Evolutionary conservation across 2,888 invertebrate species (phyloP).

Genomic region (Digitonthophagus gazella): DNA sequence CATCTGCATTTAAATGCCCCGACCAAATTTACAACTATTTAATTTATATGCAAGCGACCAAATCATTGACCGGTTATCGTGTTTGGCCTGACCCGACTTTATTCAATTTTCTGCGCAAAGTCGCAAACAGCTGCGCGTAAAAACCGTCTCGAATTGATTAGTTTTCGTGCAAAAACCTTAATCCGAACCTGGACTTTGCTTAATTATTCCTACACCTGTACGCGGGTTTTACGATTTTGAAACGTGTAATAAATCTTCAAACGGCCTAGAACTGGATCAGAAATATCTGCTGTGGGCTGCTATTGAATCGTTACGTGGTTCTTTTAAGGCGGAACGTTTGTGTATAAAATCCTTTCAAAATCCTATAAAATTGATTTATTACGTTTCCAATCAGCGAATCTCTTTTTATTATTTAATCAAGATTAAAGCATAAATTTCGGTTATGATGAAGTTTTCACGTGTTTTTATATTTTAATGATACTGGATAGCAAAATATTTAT

Average conservation of each 20-base stretch:
- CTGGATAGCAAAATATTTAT: no score
- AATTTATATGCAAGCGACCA: background rate
- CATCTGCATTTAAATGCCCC: background rate
- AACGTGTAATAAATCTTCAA: background rate
- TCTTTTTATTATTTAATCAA: background rate
- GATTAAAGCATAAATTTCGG: no score
- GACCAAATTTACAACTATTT: background rate
- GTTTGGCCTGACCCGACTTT: background rate
- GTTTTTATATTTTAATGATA: no score
- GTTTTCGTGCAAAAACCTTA: background rate
- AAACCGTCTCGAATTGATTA: background rate
- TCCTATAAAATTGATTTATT: background rate
- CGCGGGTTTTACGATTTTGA: background rate
- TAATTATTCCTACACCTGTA: background rate
- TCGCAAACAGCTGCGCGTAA: background rate
- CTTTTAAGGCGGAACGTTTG: no score
- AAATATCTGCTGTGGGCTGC: background rate
- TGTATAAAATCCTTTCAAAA: background rate
- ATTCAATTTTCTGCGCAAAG: background rate
- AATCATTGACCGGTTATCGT: background rate
- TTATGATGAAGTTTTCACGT: no score
- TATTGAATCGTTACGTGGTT: background rate
- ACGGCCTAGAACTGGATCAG: background rate
- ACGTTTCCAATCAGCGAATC: background rate
- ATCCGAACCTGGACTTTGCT: background rate